Conservation (phyloP, 2,113 vertebrate species). For the Pandion haliaetus region DNA sequence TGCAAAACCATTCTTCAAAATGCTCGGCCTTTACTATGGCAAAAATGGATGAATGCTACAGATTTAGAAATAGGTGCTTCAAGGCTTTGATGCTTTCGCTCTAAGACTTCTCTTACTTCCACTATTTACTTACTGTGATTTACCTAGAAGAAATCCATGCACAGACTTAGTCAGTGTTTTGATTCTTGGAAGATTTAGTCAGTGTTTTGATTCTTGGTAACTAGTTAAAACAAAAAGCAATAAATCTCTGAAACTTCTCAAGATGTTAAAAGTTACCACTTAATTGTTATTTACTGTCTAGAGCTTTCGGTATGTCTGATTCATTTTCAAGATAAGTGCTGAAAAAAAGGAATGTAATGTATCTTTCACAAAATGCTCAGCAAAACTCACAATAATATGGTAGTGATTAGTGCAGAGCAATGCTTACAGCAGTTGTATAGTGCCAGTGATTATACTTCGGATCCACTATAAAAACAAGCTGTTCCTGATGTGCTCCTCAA, state of each 20-base stretch:
- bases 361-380: conserved; percentile 3
- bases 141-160: conserved; percentile 26
- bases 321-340: conserved; percentile 8
- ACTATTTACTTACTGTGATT: not conserved
- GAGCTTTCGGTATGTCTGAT: not conserved
- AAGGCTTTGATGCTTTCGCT: not conserved
- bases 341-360: not conserved
- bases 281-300: conserved; percentile 5
- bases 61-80: not conserved
- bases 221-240: not conserved
- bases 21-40: not conserved
- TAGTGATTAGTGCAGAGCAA: conserved; percentile 40
- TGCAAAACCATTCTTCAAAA: not conserved
- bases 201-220: not conserved
- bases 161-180: conserved; percentile 4
- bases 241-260: not conserved
- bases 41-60: not conserved
- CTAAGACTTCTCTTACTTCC: not conserved
- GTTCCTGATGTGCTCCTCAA: conserved; percentile 61
- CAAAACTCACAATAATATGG: conserved; percentile 15
- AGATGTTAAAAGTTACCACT: conserved; percentile 2
- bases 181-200: not conserved
- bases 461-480: conserved; percentile 53
- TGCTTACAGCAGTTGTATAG: conserved; percentile 35
- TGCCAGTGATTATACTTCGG: conserved; percentile 37